phyloP scores from a whole-genome alignment of 2,888 invertebrate species.

The Leptarthrus brevirostris region DNA sequence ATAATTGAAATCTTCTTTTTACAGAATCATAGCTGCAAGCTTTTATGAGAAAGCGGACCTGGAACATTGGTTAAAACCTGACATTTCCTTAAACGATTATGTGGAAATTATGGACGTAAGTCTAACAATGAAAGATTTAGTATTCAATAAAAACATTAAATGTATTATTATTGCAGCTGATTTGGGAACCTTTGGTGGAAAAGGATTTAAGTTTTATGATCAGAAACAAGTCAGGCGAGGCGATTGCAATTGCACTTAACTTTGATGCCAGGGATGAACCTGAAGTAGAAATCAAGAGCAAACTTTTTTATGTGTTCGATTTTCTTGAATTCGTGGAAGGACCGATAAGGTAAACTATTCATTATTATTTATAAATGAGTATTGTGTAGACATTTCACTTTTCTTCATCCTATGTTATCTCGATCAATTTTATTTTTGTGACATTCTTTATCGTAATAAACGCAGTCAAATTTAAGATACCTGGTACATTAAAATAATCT shows the following conservation, averaged over 20 bases:
- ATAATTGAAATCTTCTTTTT: too few relatives aligned
- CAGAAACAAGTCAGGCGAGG: slow-evolving; percentile 69
- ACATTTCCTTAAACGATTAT: slow-evolving; percentile 77
- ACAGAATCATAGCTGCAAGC: slow-evolving; percentile 84
- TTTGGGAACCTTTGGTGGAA: slow-evolving; percentile 78
- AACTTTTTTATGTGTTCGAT: slow-evolving; percentile 78
- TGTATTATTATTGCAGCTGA: slow-evolving; percentile 67
- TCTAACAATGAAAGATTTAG: too few relatives aligned
- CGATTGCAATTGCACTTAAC: slow-evolving; percentile 79
- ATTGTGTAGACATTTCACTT: too few relatives aligned
- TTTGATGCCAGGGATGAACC: slow-evolving; percentile 87
- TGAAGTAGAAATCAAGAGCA: slow-evolving; percentile 75
- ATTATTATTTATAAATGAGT: not conserved
- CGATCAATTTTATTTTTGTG: too few relatives aligned
- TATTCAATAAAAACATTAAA: too few relatives aligned
- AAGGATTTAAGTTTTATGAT: slow-evolving; percentile 81
- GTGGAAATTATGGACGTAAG: slow-evolving; percentile 72
- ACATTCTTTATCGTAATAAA: too few relatives aligned
- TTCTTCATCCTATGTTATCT: too few relatives aligned
- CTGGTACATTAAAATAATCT: too few relatives aligned
- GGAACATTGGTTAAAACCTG: slow-evolving; percentile 81
- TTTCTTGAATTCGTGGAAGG: slow-evolving; percentile 83
- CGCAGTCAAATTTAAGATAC: too few relatives aligned
- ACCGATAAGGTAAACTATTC: slow-evolving; percentile 72
- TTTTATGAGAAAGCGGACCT: slow-evolving; percentile 89